A percentile compares a stretch with the other conserved stretches of the same genome.
Evolutionary conservation across 2,113 vertebrate species (phyloP).

Genomic region (Pseudorhombus dupliciocellatus): DNA sequence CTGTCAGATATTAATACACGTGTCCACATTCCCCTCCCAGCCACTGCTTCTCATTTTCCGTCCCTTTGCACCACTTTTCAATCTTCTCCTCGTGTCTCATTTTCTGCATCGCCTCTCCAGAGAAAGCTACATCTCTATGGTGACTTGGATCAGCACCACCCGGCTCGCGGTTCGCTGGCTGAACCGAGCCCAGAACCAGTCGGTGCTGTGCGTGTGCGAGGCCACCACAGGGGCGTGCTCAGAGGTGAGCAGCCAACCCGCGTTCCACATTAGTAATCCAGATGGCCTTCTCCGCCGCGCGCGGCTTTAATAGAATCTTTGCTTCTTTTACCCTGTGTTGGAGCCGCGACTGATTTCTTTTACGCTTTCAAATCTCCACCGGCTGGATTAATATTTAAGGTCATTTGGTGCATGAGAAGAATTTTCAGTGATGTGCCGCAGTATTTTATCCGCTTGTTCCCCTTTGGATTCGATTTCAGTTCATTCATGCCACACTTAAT

Average conservation of each 20-base stretch:
- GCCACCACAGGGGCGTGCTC: slow-evolving; percentile 84
- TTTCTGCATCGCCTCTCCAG: slow-evolving; percentile 53
- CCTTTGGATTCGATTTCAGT: slow-evolving; percentile 27
- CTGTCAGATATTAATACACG: slow-evolving; percentile 28
- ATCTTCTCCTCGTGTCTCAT: slow-evolving; percentile 5
- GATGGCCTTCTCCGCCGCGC: slow-evolving; percentile 12
- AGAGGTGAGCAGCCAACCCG: slow-evolving; percentile 77
- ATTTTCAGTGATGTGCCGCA: slow-evolving; percentile 41
- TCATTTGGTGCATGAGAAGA: slow-evolving; percentile 50
- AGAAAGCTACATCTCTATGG: slow-evolving; percentile 85
- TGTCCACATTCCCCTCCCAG: not conserved
- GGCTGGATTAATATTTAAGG: slow-evolving; percentile 63
- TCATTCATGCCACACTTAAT: slow-evolving; percentile 16
- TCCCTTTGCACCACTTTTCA: slow-evolving; percentile 17
- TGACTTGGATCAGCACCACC: slow-evolving; percentile 84
- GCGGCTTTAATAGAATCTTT: slow-evolving; percentile 46
- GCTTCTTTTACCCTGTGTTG: slow-evolving; percentile 41
- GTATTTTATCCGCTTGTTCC: slow-evolving; percentile 18
- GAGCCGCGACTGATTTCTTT: slow-evolving; percentile 50
- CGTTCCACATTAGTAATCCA: slow-evolving; percentile 50
- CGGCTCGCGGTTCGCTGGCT: slow-evolving; percentile 83
- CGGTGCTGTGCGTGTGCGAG: slow-evolving; percentile 84
- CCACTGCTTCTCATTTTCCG: not conserved
- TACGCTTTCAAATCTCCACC: slow-evolving; percentile 45
- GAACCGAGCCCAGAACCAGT: slow-evolving; percentile 85